Evolutionary conservation across 2,113 vertebrate genomes (phyloP), one percentile per base, ranked within the genome.

Genomic region (Gymnarchus niloticus): DNA sequence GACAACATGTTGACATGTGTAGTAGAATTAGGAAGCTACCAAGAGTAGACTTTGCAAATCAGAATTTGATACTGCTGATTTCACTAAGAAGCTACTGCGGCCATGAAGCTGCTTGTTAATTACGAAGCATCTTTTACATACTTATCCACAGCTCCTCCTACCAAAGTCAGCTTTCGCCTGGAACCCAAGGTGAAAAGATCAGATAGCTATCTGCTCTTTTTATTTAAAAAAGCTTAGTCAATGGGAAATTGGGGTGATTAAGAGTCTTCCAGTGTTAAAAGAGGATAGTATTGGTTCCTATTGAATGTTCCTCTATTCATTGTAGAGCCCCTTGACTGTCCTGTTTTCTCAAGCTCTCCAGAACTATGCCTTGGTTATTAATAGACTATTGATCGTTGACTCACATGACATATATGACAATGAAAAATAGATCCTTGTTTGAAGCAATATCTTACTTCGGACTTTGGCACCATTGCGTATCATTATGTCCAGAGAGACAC

Each of bases 321-420:
- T 7, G 69, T 21, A 12, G 52, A 5, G 14, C 51, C 69, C 54
- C 90, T 91, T 91, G 92, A 93, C 92, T 91, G 92, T 88, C 91
- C 88, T 88, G 88, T 89, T 91, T 93, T 92, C 87, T 88, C 89
- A 88, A 89, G n/a, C 92, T 92, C 91, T 94, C 91, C 91, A 87
- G 88, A 92, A 91, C 90, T 88, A 89, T 88, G 89, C 90, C 92
- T 90, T 87, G 91, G 90, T 93, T 95, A 95, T 95, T 95, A 95
- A 95, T 95, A 94, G 94, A 92, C 91, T 95, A 95, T 95, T 93
- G 94, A 95, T 93, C 91, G 88, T 84, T 91, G 92, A 92, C 93
- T 93, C 90, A 54, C 91, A 91, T 94, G 92, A 94, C 93, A 93
- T 93, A 90, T 87, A 89, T 91, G 93, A 94, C 94, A 95, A 95